Evolutionary conservation across 2,113 vertebrate species (phyloP).

Genomic region (Promerops cafer): DNA sequence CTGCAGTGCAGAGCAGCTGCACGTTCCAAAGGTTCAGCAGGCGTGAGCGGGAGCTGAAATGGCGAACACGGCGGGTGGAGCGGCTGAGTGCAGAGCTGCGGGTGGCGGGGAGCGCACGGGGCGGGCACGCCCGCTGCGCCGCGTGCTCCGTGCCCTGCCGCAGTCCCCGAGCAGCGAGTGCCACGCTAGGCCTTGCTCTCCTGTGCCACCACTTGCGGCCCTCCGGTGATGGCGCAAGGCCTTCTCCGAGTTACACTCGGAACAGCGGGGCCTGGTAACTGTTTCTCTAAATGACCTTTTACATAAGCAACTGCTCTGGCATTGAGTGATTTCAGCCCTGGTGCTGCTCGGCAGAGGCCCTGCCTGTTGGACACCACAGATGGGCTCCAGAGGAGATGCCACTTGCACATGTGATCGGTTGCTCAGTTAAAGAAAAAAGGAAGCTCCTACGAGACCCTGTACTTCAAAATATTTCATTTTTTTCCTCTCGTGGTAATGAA

Average conservation of each 20-base stretch:
- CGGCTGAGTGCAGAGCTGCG: rapidly evolving
- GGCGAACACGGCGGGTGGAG: background rate
- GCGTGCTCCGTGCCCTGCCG: rapidly evolving
- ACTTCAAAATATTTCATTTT: background rate
- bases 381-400: background rate
- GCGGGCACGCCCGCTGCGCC: rapidly evolving
- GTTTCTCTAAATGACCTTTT: background rate
- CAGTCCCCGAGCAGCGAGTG: rapidly evolving
- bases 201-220: rapidly evolving
- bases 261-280: background rate
- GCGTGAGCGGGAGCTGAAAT: rapidly evolving
- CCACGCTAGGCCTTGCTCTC: rapidly evolving
- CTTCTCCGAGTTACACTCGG: background rate
- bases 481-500: background rate
- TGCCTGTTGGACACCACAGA: background rate
- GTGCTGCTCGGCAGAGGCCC: background rate
- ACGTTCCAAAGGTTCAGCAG: background rate
- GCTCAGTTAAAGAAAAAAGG: background rate
- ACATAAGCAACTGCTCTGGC: rapidly evolving
- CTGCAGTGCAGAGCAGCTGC: background rate
- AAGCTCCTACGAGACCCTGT: background rate
- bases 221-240: background rate
- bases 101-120: rapidly evolving
- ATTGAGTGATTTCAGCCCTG: rapidly evolving
- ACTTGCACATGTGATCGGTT: rapidly evolving